Conservation (phyloP, 2,888 invertebrate species). For the Yponomeuta sedellus region DNA sequence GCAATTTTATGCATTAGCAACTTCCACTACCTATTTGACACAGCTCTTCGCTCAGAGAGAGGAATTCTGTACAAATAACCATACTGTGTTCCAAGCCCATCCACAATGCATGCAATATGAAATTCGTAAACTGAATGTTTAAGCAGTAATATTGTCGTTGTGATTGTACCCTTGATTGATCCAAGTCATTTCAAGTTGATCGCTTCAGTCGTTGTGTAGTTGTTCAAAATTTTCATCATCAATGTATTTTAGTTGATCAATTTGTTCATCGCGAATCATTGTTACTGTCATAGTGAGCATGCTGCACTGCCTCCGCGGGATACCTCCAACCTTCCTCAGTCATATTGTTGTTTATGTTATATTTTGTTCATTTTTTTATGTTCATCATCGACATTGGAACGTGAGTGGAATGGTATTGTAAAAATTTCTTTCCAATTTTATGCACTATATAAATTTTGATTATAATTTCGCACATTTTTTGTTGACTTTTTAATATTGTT, state of each 20-base stretch:
- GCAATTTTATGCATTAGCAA: too few species aligned
- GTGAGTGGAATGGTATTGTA: slow-evolving; percentile 8
- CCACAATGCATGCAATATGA: too few species aligned
- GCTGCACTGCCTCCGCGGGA: slow-evolving; percentile 65
- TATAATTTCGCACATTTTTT: slow-evolving; percentile 22
- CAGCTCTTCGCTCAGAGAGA: too few species aligned
- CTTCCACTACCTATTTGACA: too few species aligned
- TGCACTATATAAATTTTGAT: slow-evolving; percentile 53
- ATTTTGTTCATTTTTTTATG: slow-evolving; percentile 42
- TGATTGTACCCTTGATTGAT: slow-evolving; percentile 48
- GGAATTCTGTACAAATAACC: too few species aligned
- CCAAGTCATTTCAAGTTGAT: slow-evolving; percentile 48
- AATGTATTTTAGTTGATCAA: slow-evolving; percentile 49
- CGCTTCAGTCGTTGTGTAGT: slow-evolving; percentile 63
- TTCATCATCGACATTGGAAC: slow-evolving; percentile 37
- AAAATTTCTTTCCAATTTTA: slow-evolving; percentile 20
- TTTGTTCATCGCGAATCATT: slow-evolving; percentile 22
- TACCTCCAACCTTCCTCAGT: slow-evolving; percentile 76
- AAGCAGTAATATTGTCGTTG: too few species aligned
- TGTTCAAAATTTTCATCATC: slow-evolving; percentile 57
- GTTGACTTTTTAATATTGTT: not conserved
- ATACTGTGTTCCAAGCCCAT: too few species aligned
- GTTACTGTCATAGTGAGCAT: slow-evolving; percentile 51
- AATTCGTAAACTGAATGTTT: too few species aligned
- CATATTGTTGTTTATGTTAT: slow-evolving; percentile 44